A percentile compares a stretch with the other conserved stretches of the same genome.
phyloP scores from a whole-genome alignment of 2,888 invertebrate species.

The Melinaea marsaeus region DNA sequence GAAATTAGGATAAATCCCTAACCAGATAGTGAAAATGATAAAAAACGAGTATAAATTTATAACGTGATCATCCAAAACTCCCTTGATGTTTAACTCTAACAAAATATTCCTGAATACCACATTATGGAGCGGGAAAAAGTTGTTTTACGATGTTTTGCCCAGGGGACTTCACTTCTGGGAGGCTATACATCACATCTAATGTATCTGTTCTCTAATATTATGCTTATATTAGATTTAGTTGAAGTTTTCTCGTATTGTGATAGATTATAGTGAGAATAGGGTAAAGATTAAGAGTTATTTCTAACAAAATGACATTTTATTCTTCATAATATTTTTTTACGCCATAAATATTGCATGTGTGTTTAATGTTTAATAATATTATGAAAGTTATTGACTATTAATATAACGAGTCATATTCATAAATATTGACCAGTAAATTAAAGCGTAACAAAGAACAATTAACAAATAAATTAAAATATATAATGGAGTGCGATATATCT shows the following conservation, averaged over 20 bases:
- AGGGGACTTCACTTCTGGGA: conserved; percentile 10
- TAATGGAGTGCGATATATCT: conserved; percentile 2
- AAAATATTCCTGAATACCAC: conserved; percentile 15
- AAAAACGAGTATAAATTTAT: conserved; percentile 9
- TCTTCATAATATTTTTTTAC: too few relatives aligned
- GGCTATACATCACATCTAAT: conserved; percentile 14
- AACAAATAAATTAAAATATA: conserved; percentile 5
- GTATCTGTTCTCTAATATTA: conserved; percentile 11
- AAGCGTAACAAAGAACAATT: conserved; percentile 15
- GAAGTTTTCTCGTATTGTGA: background rate
- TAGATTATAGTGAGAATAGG: too few relatives aligned
- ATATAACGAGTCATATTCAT: background rate
- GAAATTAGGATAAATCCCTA: background rate
- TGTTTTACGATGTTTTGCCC: conserved; percentile 11
- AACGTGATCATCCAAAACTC: conserved; percentile 9
- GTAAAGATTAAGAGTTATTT: too few relatives aligned
- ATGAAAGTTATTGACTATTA: too few relatives aligned
- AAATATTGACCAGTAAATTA: conserved; percentile 18
- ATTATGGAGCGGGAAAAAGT: conserved; percentile 13
- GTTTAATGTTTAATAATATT: too few relatives aligned
- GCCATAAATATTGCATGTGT: too few relatives aligned
- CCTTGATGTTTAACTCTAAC: conserved; percentile 12
- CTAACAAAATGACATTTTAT: too few relatives aligned
- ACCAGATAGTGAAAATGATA: conserved; percentile 5
- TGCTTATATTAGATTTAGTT: conserved; percentile 14